Base-by-base conservation (phyloP, 2,797 vertebrate genomes). In the Myotis planiceps region DNA sequence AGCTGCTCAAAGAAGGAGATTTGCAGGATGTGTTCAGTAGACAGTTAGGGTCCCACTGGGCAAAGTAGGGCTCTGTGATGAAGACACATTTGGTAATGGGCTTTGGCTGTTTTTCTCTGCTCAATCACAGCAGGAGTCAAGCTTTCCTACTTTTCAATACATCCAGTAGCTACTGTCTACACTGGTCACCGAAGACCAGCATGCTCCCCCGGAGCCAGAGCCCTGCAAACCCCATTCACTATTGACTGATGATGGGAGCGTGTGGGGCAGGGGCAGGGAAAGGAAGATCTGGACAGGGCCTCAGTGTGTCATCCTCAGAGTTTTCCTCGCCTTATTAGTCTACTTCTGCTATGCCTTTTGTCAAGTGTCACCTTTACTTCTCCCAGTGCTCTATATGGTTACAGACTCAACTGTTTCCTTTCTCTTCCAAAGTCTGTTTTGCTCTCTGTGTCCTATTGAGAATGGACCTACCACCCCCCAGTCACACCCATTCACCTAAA, bases 11-110 rank as follows among this genome's bases (percentile, higher is more conserved):
- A 68, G 32, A 58, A 13, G 29, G 14, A 74, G n/a, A 34, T 29
- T 2, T 42, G 1, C 47, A 75, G 29, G 5, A 6, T 53, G 9
- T 9, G 0, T 45, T 72, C 23, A 16, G 3, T 1, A 2, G 14
- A 84, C 23, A 16, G 1, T 32, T 8, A 65, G n/a, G 63, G 15
- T n/a, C 63, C 6, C 0, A 2, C 2, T 27, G 1, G 47, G 18
- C 10, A 29, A 18, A 68, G 12, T 1, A 12, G 9, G 25, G 1
- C 8, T 2, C 4, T 45, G 9, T 8, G 5, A 2, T 14, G 12
- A 37, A 66, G 3, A 37, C n/a, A 19, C 42, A 32, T 29, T 29
- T 55, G 80, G n/a, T 45, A 9, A 42, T 25, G 10, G 37, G 14
- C 0, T 51, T 92, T 93, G 89, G 23, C 13, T 53, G 4, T 49